Percentiles rank a stretch among this genome's conserved stretches.
Conservation (phyloP, 92 coral and sea anemone species). For the Paramuricea clavata region DNA sequence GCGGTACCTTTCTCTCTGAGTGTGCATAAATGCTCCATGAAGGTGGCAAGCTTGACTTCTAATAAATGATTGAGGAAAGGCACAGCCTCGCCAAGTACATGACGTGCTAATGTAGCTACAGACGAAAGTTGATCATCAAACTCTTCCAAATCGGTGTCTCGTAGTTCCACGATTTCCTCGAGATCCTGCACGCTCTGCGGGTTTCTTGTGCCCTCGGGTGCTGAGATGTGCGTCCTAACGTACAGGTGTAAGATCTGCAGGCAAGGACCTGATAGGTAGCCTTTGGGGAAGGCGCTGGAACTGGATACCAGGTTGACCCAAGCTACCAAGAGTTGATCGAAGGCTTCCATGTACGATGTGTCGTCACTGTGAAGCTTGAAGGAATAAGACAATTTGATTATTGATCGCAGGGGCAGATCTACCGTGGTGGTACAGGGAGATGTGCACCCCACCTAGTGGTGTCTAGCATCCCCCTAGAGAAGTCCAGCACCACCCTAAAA, state of each 20-base stretch:
- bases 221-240: conserved; percentile 82
- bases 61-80: conserved; percentile 78
- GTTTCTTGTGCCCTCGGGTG: conserved; percentile 83
- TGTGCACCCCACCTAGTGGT: too few species aligned
- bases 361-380: conserved; percentile 89
- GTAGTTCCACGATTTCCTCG: conserved; percentile 95
- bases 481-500: too few species aligned
- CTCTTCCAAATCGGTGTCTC: conserved; percentile 89
- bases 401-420: too few species aligned
- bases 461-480: too few species aligned
- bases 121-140: conserved; percentile 90
- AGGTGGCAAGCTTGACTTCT: conserved; percentile 73
- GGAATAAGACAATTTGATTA: neutral
- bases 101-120: conserved; percentile 84
- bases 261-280: conserved; percentile 79
- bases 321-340: conserved; percentile 87
- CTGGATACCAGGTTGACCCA: conserved; percentile 86
- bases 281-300: conserved; percentile 72
- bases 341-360: conserved; percentile 95
- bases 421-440: too few species aligned
- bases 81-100: conserved; percentile 76
- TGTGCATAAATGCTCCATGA: conserved; percentile 72
- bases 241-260: conserved; percentile 83
- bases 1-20: conserved; percentile 55
- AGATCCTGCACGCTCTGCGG: conserved; percentile 61